A percentile compares a stretch with the other conserved stretches of the same genome.
Conservation (phyloP, 2,888 invertebrate species). For the Cerceris rybyensis region DNA sequence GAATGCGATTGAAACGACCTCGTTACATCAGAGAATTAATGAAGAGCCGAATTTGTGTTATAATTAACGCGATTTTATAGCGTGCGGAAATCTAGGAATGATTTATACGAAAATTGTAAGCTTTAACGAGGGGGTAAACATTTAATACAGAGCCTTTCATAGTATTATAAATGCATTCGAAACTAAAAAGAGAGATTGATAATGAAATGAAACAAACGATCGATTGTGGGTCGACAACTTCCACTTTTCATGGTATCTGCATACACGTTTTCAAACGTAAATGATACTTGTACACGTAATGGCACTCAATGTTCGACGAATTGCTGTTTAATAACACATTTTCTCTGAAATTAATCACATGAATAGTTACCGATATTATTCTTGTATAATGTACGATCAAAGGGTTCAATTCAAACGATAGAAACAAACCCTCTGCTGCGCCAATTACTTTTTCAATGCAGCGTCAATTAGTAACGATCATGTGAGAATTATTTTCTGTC, state of each 20-base stretch:
- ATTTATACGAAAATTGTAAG: slow-evolving; percentile 57
- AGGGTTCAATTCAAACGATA: too few relatives aligned
- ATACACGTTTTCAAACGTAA: too few relatives aligned
- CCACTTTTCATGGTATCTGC: too few relatives aligned
- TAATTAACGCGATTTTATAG: slow-evolving; percentile 64
- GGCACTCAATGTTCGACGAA: slow-evolving; percentile 12
- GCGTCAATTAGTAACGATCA: too few relatives aligned
- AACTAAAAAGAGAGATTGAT: not conserved
- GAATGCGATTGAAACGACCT: slow-evolving; percentile 34
- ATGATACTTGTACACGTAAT: too few relatives aligned
- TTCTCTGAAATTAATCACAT: not conserved
- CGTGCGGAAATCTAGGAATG: slow-evolving; percentile 35
- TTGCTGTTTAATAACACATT: slow-evolving; percentile 16
- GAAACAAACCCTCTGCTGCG: too few relatives aligned
- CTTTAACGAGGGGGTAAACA: not conserved
- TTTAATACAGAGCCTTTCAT: slow-evolving; percentile 23
- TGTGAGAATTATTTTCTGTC: too few relatives aligned
- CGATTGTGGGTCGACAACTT: too few relatives aligned
- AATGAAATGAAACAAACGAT: too few relatives aligned
- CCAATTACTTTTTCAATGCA: too few relatives aligned
- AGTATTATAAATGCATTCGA: slow-evolving; percentile 11
- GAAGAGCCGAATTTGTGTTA: slow-evolving; percentile 60
- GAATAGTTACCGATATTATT: not conserved
- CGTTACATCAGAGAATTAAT: slow-evolving; percentile 64
- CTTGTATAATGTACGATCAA: not conserved